Conservation (phyloP, 2,888 invertebrate species). For the Aspidiotus destructor region DNA sequence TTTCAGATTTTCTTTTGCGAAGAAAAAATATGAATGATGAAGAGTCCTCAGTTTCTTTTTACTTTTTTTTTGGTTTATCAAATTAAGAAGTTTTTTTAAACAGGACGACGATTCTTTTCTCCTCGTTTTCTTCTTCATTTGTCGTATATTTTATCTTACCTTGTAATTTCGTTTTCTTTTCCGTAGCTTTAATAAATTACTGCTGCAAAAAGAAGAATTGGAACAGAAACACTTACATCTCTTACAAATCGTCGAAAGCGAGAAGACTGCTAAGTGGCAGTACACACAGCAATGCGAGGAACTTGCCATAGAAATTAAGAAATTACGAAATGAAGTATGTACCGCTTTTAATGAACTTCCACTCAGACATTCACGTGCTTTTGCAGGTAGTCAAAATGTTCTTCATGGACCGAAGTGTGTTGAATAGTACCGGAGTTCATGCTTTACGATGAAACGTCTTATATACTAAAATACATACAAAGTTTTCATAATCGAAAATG, state of each 20-base stretch:
- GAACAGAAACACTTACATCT: constrained; percentile 86
- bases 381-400: too few species aligned
- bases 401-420: too few species aligned
- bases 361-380: too few species aligned
- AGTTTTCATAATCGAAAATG: too few species aligned
- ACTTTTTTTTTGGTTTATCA: not conserved
- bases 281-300: constrained; percentile 88
- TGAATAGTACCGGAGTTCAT: too few species aligned
- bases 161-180: not conserved
- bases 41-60: not conserved
- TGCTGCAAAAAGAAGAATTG: constrained; percentile 79
- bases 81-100: too few species aligned
- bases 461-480: too few species aligned
- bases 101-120: too few species aligned
- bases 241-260: constrained; percentile 79
- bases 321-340: constrained; percentile 71
- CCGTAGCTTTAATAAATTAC: constrained; percentile 74
- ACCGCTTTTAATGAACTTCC: not conserved
- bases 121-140: too few species aligned
- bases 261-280: constrained; percentile 86
- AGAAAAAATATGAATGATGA: not conserved
- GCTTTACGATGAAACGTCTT: too few species aligned
- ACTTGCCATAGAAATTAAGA: constrained; percentile 76
- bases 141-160: too few species aligned
- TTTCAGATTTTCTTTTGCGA: not conserved